Evolutionary conservation across 2,797 vertebrate species (phyloP).

Genomic region (Salarias fasciatus): DNA sequence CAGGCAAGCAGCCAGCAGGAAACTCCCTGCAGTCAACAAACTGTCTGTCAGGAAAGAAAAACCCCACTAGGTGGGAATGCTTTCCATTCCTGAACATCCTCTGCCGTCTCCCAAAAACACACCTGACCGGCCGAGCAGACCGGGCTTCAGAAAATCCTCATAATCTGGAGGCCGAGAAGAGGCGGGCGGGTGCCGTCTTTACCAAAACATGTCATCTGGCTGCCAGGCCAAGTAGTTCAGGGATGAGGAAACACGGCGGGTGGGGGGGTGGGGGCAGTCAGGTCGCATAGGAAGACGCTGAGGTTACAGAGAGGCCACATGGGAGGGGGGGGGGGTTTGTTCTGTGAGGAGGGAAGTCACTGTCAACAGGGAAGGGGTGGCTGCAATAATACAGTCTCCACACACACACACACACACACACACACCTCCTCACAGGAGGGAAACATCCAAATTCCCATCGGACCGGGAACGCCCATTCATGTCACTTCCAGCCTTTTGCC

Average conservation of each 20-base stretch:
- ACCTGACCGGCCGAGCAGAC: conserved; percentile 11
- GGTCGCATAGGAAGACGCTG: conserved; percentile 20
- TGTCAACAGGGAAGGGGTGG: conserved; percentile 31
- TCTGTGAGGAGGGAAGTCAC: conserved; percentile 26
- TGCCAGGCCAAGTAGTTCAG: conserved; percentile 1
- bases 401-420: too few relatives aligned
- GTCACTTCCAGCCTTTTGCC: too few relatives aligned
- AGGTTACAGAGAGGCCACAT: conserved; percentile 13
- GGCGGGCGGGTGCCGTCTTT: neutral
- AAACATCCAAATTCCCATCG: too few relatives aligned
- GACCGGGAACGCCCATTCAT: too few relatives aligned
- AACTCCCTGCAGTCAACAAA: conserved; percentile 46
- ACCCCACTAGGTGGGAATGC: conserved; percentile 49
- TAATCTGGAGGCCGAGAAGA: neutral
- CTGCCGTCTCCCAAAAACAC: conserved; percentile 21
- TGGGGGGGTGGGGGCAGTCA: conserved; percentile 2
- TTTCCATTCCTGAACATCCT: conserved; percentile 63
- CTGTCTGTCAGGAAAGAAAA: conserved; percentile 51
- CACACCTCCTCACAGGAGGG: conserved; percentile 1
- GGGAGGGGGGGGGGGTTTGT: conserved; percentile 12
- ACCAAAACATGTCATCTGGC: conserved; percentile 7
- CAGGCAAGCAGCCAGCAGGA: conserved; percentile 59
- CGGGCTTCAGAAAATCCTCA: neutral
- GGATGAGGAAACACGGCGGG: conserved; percentile 7
- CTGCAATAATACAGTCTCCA: conserved; percentile 20